Evolutionary conservation across 2,797 vertebrate genomes (phyloP).

Genomic region (Alca torda): DNA sequence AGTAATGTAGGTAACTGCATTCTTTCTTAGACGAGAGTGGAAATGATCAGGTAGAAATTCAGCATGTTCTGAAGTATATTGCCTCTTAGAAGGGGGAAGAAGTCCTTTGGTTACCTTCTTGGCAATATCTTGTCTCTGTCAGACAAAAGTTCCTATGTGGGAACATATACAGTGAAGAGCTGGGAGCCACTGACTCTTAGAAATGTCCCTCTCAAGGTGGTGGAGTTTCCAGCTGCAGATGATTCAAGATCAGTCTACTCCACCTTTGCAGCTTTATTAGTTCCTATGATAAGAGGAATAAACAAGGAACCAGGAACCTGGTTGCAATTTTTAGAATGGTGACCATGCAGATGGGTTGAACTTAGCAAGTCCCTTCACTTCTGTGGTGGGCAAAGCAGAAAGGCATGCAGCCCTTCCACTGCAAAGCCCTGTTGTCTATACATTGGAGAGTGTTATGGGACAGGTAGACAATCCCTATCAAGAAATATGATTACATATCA

Average conservation of each 20-base stretch:
- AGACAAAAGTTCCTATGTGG: background rate
- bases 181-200: background rate
- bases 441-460: background rate
- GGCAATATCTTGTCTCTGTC: background rate
- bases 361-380: background rate
- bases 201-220: background rate
- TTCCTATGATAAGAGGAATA: background rate
- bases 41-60: background rate
- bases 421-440: background rate
- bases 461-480: background rate
- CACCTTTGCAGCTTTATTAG: background rate
- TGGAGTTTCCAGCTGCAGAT: background rate
- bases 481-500: background rate
- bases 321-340: background rate
- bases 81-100: background rate
- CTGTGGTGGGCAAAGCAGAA: background rate
- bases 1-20: background rate
- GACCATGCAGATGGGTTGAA: background rate
- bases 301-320: background rate
- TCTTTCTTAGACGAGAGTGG: background rate
- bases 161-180: background rate
- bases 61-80: background rate
- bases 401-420: background rate
- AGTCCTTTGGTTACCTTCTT: background rate
- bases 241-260: background rate